These are phyloP conservation scores for Pachydiplax longipennis DNA, from an alignment of 2,888 invertebrate species.

Conservation along the genomic window DNA sequence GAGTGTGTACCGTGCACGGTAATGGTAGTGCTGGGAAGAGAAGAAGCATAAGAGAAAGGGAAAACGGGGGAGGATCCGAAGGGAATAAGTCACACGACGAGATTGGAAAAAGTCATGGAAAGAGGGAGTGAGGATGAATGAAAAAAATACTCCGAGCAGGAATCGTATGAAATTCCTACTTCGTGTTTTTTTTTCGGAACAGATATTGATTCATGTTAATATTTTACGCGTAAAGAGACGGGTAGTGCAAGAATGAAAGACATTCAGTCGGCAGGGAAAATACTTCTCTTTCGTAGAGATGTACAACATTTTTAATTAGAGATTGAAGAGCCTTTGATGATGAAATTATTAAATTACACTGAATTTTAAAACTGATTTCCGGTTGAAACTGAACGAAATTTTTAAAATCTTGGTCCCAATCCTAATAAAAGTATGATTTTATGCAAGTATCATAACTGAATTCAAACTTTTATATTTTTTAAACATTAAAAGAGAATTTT, in stretches of 20 bases:
- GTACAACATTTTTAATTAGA: too few species aligned
- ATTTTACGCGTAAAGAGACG: neutral
- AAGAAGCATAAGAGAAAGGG: neutral
- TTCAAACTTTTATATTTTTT: too few species aligned
- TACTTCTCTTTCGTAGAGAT: too few species aligned
- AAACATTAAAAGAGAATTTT: too few species aligned
- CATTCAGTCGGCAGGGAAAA: too few species aligned
- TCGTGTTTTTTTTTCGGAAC: neutral
- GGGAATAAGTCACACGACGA: constrained; percentile 23
- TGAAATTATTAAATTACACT: too few species aligned
- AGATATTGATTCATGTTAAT: neutral
- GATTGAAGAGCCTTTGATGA: too few species aligned
- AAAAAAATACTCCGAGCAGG: neutral
- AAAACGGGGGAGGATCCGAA: neutral
- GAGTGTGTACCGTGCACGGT: neutral
- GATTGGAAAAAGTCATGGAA: constrained; percentile 21
- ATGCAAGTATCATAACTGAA: too few species aligned
- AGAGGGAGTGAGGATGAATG: neutral
- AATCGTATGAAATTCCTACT: neutral
- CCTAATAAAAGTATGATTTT: too few species aligned
- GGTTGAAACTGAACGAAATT: too few species aligned
- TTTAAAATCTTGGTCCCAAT: too few species aligned
- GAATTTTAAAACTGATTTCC: too few species aligned
- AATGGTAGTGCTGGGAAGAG: neutral
- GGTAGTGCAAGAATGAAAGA: neutral